These are phyloP conservation scores for Holocentrus rufus DNA, from an alignment of 2,797 vertebrate genomes.

Conservation along the genomic window DNA sequence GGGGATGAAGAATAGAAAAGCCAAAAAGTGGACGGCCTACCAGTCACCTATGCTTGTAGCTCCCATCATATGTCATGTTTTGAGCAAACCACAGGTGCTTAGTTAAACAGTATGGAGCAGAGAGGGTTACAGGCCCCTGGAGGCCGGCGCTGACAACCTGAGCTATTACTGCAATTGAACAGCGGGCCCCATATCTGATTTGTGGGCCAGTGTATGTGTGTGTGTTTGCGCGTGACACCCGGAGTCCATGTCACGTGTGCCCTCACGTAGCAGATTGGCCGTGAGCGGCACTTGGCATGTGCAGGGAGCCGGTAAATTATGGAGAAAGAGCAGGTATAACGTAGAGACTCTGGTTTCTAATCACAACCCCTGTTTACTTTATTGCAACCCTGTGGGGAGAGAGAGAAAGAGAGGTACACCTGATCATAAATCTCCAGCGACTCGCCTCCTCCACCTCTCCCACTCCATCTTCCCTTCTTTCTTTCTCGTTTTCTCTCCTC, in stretches of 20 bases:
- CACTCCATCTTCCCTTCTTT: slow-evolving; percentile 39
- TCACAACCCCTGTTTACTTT: slow-evolving; percentile 69
- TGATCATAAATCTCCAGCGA: slow-evolving; percentile 55
- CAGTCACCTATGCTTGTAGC: slow-evolving; percentile 18
- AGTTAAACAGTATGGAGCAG: slow-evolving; percentile 52
- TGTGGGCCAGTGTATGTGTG: slow-evolving; percentile 53
- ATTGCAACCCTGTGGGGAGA: slow-evolving; percentile 37
- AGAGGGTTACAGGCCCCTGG: slow-evolving; percentile 46
- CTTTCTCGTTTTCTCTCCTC: slow-evolving; percentile 5
- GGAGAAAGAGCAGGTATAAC: slow-evolving; percentile 46
- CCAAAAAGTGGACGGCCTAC: slow-evolving; percentile 16
- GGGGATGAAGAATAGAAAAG: not conserved
- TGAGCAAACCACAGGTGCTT: slow-evolving; percentile 29
- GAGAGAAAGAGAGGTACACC: slow-evolving; percentile 18
- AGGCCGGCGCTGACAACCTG: slow-evolving; percentile 59
- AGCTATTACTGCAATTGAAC: slow-evolving; percentile 64
- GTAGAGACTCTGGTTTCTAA: slow-evolving; percentile 59
- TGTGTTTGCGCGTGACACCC: slow-evolving; percentile 12
- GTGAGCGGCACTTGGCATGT: slow-evolving; percentile 26
- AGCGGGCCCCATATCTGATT: slow-evolving; percentile 53
- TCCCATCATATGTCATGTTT: slow-evolving; percentile 39
- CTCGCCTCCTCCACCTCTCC: slow-evolving; percentile 36
- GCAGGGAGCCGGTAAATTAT: slow-evolving; percentile 60
- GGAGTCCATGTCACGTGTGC: slow-evolving; percentile 23
- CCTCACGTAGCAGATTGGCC: slow-evolving; percentile 20